These are phyloP conservation scores for Meteorus sp. DNA, from an alignment of 1,140 invertebrate genomes.

Conservation along the genomic window DNA sequence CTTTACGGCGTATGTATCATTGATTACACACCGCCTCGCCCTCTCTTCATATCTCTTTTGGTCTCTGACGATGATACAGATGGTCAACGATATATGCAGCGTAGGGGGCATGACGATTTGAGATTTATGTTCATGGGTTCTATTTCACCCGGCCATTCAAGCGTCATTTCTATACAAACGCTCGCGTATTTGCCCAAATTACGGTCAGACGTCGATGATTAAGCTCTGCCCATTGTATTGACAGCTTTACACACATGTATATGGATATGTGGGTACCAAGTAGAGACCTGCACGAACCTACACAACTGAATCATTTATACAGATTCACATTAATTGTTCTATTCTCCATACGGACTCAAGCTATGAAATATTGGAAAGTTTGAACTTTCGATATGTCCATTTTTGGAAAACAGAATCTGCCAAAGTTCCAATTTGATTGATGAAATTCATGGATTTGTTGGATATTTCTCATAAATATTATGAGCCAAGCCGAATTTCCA, in stretches of 20 bases:
- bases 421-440: too few species aligned
- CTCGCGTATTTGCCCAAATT: constrained; percentile 29
- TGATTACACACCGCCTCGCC: background rate
- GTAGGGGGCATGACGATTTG: constrained; percentile 8
- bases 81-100: constrained; percentile 3
- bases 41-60: background rate
- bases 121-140: constrained; percentile 4
- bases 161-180: constrained; percentile 25
- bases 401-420: too few species aligned
- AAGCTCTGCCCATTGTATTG: constrained; percentile 16
- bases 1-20: too few species aligned
- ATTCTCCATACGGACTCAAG: too few species aligned
- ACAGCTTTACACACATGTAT: too few species aligned
- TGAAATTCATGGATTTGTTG: too few species aligned
- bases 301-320: background rate
- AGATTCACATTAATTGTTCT: too few species aligned
- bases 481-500: too few species aligned
- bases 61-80: constrained; percentile 18
- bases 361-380: too few species aligned
- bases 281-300: background rate
- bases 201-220: constrained; percentile 30
- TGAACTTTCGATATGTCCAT: too few species aligned
- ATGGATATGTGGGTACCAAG: too few species aligned
- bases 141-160: constrained; percentile 14
- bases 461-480: too few species aligned